Evolutionary conservation across 1,140 invertebrate genomes (phyloP).

Genomic region (Papilio dardanus): DNA sequence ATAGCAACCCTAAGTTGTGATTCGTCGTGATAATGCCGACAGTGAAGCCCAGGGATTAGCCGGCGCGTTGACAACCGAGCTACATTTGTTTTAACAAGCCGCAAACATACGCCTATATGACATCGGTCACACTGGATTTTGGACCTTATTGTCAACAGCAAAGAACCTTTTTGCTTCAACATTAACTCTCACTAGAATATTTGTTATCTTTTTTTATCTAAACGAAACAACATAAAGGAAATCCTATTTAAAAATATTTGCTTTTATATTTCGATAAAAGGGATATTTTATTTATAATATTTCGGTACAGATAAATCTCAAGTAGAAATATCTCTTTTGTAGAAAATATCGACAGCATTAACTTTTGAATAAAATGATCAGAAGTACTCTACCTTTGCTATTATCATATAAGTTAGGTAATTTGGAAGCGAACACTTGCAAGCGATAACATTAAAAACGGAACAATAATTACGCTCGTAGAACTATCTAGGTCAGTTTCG

Average conservation of each 20-base stretch:
- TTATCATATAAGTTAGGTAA: not conserved
- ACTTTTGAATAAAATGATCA: not conserved
- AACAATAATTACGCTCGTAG: conserved; percentile 31
- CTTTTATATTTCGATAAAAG: conserved; percentile 21
- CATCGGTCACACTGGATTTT: conserved; percentile 1
- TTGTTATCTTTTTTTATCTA: conserved; percentile 5
- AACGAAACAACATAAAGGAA: conserved; percentile 22
- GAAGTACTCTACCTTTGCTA: not conserved
- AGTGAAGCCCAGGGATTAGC: conserved; percentile 61
- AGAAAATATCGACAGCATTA: no score
- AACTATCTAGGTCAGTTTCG: conserved; percentile 38
- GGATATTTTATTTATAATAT: conserved; percentile 3
- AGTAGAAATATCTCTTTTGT: not conserved
- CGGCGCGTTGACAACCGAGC: conserved; percentile 49
- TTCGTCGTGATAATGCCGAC: conserved; percentile 53
- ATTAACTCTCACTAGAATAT: not conserved
- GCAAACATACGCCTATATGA: conserved; percentile 45
- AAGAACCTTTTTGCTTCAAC: not conserved
- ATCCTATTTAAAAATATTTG: conserved; percentile 29
- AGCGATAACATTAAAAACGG: conserved; percentile 36
- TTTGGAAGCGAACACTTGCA: conserved; percentile 10
- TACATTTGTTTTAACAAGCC: conserved; percentile 58
- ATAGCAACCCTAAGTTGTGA: conserved; percentile 27
- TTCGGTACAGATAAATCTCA: not conserved
- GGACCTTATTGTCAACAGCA: not conserved